Evolutionary conservation across 2,888 invertebrate genomes (phyloP).

Genomic region (Didymodactylos carnosus): DNA sequence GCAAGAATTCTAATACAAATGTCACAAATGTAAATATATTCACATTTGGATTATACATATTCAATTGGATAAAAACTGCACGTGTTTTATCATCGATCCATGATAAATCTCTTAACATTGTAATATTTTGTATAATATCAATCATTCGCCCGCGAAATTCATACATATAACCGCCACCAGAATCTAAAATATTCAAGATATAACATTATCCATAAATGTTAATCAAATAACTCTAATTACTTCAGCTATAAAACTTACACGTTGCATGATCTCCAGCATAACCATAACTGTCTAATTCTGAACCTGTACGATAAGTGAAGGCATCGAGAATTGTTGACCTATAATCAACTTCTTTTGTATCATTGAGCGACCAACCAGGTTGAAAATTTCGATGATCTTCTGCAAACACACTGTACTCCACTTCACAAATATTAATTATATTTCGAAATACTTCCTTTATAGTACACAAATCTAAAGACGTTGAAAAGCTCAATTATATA

Average conservation of each 20-base stretch:
- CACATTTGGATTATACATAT: conserved; percentile 36
- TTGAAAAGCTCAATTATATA: background rate
- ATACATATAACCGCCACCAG: conserved; percentile 38
- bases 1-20: conserved; percentile 27
- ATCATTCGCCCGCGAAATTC: conserved; percentile 25
- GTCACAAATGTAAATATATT: conserved; percentile 29
- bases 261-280: background rate
- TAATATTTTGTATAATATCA: conserved; percentile 24
- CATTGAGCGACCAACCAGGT: background rate
- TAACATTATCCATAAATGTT: too few relatives aligned
- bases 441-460: background rate
- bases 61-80: conserved; percentile 40
- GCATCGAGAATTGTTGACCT: background rate
- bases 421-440: background rate
- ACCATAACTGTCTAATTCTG: background rate
- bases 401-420: background rate
- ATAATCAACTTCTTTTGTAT: background rate
- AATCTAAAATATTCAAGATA: too few relatives aligned
- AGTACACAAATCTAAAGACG: background rate
- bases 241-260: too few relatives aligned
- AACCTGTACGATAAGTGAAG: background rate
- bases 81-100: conserved; percentile 39
- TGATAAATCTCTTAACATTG: conserved; percentile 25
- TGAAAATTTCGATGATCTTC: background rate
- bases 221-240: too few relatives aligned